Evolutionary conservation across 2,888 invertebrate genomes (phyloP).

Genomic region (Watsonalla binaria): DNA sequence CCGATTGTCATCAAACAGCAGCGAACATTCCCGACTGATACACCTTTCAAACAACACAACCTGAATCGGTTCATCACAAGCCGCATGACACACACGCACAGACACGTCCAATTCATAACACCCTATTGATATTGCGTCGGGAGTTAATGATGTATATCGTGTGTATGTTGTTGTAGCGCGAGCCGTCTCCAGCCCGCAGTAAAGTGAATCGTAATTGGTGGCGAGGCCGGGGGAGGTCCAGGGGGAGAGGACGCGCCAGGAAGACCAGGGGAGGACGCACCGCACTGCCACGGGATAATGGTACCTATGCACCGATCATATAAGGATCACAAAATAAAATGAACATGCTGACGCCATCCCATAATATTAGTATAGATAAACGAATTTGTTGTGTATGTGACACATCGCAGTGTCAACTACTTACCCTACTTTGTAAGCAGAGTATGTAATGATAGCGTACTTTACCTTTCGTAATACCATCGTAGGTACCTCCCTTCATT

Average conservation of each 20-base stretch:
- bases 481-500: not conserved
- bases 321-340: no score
- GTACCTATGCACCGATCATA: constrained; percentile 9
- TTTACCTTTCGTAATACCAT: not conserved
- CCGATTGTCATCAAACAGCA: no score
- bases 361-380: no score
- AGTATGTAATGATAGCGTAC: not conserved
- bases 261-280: constrained; percentile 14
- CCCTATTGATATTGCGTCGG: no score
- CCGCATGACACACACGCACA: not conserved
- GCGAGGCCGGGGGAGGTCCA: constrained; percentile 23
- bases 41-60: no score
- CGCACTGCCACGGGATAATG: constrained; percentile 16
- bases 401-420: not conserved
- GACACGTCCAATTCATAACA: not conserved
- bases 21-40: no score
- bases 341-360: no score
- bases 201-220: constrained; percentile 22
- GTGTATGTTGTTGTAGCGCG: constrained; percentile 20
- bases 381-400: not conserved
- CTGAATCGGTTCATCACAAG: no score
- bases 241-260: constrained; percentile 23
- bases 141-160: no score
- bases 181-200: constrained; percentile 25
- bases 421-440: not conserved